Percentiles rank a stretch among this genome's conserved stretches.
Evolutionary conservation across 2,888 invertebrate species (phyloP).

Genomic region (Polydesmus complanatus): DNA sequence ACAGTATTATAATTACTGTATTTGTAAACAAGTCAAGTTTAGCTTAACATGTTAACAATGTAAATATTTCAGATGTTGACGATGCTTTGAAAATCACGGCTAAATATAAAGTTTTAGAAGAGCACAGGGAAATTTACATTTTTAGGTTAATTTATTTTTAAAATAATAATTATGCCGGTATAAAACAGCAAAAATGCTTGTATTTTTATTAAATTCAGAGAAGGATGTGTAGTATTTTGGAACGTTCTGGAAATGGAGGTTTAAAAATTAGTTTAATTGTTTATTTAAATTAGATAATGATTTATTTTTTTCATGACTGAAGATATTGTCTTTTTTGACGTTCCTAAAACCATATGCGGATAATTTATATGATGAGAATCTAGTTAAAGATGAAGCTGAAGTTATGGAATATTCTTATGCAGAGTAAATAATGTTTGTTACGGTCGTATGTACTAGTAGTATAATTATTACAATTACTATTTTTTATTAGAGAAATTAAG

Average conservation of each 20-base stretch:
- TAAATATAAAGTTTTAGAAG: constrained; percentile 58
- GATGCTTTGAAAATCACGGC: constrained; percentile 75
- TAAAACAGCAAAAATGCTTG: no score
- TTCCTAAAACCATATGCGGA: constrained; percentile 54
- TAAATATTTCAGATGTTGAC: constrained; percentile 37
- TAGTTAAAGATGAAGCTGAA: constrained; percentile 66
- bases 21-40: background rate
- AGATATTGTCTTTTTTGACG: constrained; percentile 53
- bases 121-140: constrained; percentile 67
- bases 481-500: background rate
- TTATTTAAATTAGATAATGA: background rate
- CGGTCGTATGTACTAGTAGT: no score
- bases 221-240: constrained; percentile 85
- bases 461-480: background rate
- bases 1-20: background rate
- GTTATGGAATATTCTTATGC: constrained; percentile 63
- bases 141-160: constrained; percentile 47
- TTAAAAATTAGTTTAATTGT: constrained; percentile 5
- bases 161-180: background rate
- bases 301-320: constrained; percentile 13
- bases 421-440: constrained; percentile 24
- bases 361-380: constrained; percentile 51
- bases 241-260: constrained; percentile 64
- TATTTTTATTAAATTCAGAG: constrained; percentile 35
- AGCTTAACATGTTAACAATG: background rate